Percentiles rank a stretch among this genome's conserved stretches.
phyloP scores from a whole-genome alignment of 2,888 invertebrate species.

The Oxytorus armatus region DNA sequence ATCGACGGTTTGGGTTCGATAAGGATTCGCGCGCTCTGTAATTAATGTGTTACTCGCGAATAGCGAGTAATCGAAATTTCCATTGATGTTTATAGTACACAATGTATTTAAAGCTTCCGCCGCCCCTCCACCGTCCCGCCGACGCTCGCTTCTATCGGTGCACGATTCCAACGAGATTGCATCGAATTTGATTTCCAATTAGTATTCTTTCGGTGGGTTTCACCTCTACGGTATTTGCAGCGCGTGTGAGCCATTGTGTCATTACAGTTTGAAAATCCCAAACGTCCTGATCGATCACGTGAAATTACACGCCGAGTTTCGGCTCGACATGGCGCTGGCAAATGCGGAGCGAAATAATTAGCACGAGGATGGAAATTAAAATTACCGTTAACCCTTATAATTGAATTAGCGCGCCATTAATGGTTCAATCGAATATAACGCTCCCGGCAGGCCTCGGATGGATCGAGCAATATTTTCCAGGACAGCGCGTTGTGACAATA shows the following conservation, averaged over 20 bases:
- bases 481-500: not conserved
- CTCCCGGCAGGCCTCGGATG: not conserved
- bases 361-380: conserved; percentile 43
- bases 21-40: not conserved
- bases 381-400: conserved; percentile 40
- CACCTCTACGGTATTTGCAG: not conserved
- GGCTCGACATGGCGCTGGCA: conserved; percentile 5
- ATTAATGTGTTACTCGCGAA: conserved; percentile 35
- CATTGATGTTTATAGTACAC: conserved; percentile 8
- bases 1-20: not conserved
- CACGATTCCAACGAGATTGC: conserved; percentile 24
- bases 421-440: conserved; percentile 28
- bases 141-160: not conserved
- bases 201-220: conserved; percentile 36
- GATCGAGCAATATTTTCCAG: not conserved
- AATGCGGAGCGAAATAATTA: conserved; percentile 43
- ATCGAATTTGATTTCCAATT: conserved; percentile 47
- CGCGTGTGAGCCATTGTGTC: not conserved
- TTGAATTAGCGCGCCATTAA: conserved; percentile 46
- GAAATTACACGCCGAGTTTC: conserved; percentile 42
- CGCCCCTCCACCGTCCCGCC: not conserved
- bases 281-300: conserved; percentile 36
- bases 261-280: conserved; percentile 16
- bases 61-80: conserved; percentile 41
- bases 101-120: not conserved